Percentiles rank a stretch among this genome's conserved stretches.
These are phyloP conservation scores for Meleagris gallopavo DNA, from an alignment of 2,113 vertebrate species.

Conservation along the genomic window DNA sequence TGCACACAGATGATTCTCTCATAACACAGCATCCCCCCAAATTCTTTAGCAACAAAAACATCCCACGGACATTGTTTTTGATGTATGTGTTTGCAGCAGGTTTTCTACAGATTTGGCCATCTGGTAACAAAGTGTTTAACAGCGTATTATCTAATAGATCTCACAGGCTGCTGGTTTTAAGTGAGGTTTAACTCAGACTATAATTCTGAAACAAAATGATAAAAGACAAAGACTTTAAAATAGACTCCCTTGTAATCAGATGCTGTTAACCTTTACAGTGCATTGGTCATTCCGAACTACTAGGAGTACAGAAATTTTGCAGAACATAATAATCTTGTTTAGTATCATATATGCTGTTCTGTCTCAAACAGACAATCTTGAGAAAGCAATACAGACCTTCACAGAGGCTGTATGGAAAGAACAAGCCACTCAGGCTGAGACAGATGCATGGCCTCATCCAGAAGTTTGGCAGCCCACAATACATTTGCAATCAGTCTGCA, in stretches of 20 bases:
- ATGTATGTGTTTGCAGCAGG: background rate
- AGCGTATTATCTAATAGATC: background rate
- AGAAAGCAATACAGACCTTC: background rate
- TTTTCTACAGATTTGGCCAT: background rate
- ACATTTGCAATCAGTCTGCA: background rate
- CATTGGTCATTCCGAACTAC: background rate
- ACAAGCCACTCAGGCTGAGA: background rate
- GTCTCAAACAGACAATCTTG: background rate
- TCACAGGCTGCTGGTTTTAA: background rate
- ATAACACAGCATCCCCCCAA: background rate
- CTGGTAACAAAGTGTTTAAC: background rate
- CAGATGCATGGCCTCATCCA: background rate
- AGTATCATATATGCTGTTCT: background rate
- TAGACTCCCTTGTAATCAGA: background rate
- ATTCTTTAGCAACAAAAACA: background rate
- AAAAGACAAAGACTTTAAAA: background rate
- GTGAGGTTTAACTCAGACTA: background rate
- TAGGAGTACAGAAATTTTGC: background rate
- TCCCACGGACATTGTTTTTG: background rate
- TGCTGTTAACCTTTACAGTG: background rate
- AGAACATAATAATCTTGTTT: background rate
- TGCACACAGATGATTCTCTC: background rate
- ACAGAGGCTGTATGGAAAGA: background rate
- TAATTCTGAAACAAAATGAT: background rate
- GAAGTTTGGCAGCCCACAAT: background rate